Conservation (phyloP, 2,888 invertebrate genomes). For the Hyalella azteca region DNA sequence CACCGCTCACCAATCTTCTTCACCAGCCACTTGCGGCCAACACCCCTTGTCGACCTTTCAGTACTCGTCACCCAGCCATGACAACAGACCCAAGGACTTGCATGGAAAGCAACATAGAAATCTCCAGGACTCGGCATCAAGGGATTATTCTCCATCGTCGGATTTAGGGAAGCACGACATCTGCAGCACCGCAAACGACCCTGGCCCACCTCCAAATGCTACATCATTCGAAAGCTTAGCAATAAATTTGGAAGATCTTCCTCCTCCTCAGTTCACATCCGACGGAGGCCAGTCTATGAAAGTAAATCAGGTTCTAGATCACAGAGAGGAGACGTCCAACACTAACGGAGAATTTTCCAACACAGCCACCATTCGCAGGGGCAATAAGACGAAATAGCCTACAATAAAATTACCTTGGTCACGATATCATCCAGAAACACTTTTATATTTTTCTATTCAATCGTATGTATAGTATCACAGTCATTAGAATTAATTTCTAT, state of each 20-base stretch:
- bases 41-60: slow-evolving; percentile 11
- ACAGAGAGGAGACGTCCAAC: slow-evolving; percentile 6
- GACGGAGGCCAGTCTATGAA: background rate
- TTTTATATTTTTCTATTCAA: slow-evolving; percentile 36
- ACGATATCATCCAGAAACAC: slow-evolving; percentile 32
- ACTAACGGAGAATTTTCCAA: background rate
- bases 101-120: background rate
- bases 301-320: slow-evolving; percentile 31
- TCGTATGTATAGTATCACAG: background rate
- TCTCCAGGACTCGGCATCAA: background rate
- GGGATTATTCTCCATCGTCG: background rate
- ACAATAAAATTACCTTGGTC: background rate
- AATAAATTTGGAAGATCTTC: slow-evolving; percentile 19
- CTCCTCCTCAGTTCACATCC: background rate
- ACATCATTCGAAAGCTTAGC: slow-evolving; percentile 6
- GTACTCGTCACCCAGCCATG: slow-evolving; percentile 13
- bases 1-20: slow-evolving; percentile 16
- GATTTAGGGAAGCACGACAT: background rate
- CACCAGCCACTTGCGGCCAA: background rate
- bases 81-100: background rate
- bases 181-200: background rate
- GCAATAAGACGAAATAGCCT: slow-evolving; percentile 10
- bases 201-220: background rate
- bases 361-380: slow-evolving; percentile 15
- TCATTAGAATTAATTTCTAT: slow-evolving; percentile 11